Conservation (phyloP, 2,888 invertebrate genomes). For the Coleophora flavipennella region DNA sequence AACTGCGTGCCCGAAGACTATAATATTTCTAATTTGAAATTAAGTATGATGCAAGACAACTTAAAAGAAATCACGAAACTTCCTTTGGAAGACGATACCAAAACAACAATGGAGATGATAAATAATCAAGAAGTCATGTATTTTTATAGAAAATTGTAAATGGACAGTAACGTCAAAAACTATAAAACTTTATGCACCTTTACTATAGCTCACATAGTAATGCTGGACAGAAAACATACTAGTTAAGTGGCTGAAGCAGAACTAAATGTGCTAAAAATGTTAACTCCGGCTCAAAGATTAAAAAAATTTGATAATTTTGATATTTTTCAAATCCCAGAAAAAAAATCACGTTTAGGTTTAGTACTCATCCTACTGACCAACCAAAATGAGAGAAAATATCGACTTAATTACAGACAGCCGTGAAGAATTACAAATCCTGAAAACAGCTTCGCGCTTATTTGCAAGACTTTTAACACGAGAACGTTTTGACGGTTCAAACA, state of each 20-base stretch:
- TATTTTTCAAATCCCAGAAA: constrained; percentile 7
- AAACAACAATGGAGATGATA: background rate
- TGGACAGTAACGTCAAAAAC: constrained; percentile 1
- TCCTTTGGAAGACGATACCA: constrained; percentile 8
- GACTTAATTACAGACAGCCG: constrained; percentile 1
- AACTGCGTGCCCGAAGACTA: no score
- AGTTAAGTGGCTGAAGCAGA: constrained; percentile 4
- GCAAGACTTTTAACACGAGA: constrained; percentile 3
- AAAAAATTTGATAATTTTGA: no score
- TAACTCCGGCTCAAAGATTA: constrained; percentile 4
- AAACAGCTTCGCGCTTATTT: background rate
- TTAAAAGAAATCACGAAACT: no score
- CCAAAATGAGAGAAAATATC: constrained; percentile 1
- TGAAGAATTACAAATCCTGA: constrained; percentile 2
- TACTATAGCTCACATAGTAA: constrained; percentile 7
- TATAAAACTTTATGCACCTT: constrained; percentile 5
- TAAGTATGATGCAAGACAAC: no score
- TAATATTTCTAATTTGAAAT: no score
- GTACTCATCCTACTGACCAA: background rate
- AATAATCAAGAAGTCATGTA: background rate
- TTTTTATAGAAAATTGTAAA: constrained; percentile 1
- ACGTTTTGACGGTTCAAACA: constrained; percentile 1
- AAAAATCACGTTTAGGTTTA: constrained; percentile 5
- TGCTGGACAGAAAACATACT: constrained; percentile 6
- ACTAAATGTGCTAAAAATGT: constrained; percentile 2